Evolutionary conservation across 2,888 invertebrate species (phyloP).

Genomic region (Andricus quercusramuli): DNA sequence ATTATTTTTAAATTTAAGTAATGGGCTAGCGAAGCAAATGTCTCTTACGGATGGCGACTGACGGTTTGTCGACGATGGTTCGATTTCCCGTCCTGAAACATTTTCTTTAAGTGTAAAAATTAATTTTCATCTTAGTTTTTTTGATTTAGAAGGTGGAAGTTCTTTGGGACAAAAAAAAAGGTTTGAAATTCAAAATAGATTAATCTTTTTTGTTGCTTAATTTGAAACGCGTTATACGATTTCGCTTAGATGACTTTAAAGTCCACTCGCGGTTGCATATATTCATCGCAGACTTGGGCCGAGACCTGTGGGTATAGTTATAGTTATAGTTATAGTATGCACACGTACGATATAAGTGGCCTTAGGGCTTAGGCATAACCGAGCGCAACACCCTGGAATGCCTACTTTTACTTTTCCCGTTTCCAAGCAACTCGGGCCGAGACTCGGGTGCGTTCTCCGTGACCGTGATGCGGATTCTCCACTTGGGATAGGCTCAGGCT

Average conservation of each 20-base stretch:
- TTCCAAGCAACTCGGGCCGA: conserved; percentile 54
- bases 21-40: too few species aligned
- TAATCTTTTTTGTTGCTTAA: background rate
- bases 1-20: too few species aligned
- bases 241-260: background rate
- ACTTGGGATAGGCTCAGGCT: conserved; percentile 15
- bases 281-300: background rate
- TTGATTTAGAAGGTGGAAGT: background rate
- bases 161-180: background rate
- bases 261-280: background rate
- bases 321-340: conserved; percentile 42
- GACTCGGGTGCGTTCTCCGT: conserved; percentile 48
- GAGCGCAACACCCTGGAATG: conserved; percentile 60
- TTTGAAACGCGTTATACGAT: background rate
- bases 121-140: background rate
- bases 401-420: conserved; percentile 67
- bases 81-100: background rate
- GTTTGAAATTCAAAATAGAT: background rate
- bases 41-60: background rate
- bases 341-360: conserved; percentile 46
- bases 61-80: background rate
- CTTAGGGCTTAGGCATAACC: conserved; percentile 48
- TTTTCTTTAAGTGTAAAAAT: background rate
- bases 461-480: conserved; percentile 52
- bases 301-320: background rate